Conservation (phyloP, 2,888 invertebrate genomes). For the Toxonevra muliebris region DNA sequence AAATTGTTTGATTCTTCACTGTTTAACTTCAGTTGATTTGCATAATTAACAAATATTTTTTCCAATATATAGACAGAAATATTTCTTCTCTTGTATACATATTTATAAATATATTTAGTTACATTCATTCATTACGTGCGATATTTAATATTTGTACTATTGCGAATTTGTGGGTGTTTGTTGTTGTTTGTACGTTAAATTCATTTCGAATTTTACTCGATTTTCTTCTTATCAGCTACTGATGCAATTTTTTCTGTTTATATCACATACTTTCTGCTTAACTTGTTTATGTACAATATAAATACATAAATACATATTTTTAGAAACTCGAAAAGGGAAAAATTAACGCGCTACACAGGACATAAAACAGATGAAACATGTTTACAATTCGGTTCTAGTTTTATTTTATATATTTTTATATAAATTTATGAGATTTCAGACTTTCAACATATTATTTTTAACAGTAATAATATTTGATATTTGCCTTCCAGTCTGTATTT, state of each 20-base stretch:
- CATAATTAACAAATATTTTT: not conserved
- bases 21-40: not conserved
- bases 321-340: too few relatives aligned
- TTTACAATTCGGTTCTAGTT: too few relatives aligned
- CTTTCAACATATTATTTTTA: too few relatives aligned
- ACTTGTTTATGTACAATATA: not conserved
- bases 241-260: not conserved
- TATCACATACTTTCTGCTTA: not conserved
- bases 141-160: not conserved
- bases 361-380: too few relatives aligned
- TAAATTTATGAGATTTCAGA: too few relatives aligned
- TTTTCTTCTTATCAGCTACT: not conserved
- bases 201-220: not conserved
- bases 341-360: too few relatives aligned
- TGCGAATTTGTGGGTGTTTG: not conserved
- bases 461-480: too few relatives aligned
- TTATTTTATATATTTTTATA: too few relatives aligned
- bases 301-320: too few relatives aligned
- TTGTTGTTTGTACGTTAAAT: not conserved
- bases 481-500: too few relatives aligned
- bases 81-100: too few relatives aligned
- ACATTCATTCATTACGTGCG: constrained; percentile 1
- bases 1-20: too few relatives aligned
- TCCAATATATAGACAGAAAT: not conserved
- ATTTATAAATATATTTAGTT: not conserved